Conservation (phyloP, 1,140 invertebrate genomes). For the Scaptomyza graminum region DNA sequence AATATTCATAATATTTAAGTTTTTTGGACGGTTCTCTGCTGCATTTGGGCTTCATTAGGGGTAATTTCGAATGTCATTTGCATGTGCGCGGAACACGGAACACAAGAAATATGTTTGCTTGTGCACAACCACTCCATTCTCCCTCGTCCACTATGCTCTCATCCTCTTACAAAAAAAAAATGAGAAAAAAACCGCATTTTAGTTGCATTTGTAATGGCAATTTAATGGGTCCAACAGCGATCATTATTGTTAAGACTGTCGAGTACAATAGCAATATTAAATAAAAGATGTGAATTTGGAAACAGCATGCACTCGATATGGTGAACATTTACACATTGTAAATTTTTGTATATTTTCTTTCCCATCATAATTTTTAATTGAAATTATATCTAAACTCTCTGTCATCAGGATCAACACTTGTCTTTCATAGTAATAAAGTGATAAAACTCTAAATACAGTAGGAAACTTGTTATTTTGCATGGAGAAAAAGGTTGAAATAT, state of each 20-base stretch:
- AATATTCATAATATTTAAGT: slow-evolving; percentile 52
- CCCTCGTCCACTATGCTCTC: too few species aligned
- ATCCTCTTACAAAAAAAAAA: neutral
- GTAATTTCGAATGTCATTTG: slow-evolving; percentile 56
- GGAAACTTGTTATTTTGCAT: neutral
- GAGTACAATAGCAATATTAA: too few species aligned
- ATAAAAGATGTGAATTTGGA: too few species aligned
- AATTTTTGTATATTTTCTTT: too few species aligned
- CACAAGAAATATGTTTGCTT: slow-evolving; percentile 21
- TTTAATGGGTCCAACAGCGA: slow-evolving; percentile 51
- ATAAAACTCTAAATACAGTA: too few species aligned
- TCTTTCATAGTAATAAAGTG: too few species aligned
- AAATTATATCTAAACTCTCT: too few species aligned
- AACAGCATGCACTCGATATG: too few species aligned
- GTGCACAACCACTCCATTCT: neutral
- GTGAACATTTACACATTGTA: too few species aligned
- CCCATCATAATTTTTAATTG: too few species aligned
- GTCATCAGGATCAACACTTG: too few species aligned
- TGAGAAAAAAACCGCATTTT: neutral
- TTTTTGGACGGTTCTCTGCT: slow-evolving; percentile 9
- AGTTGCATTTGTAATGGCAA: slow-evolving; percentile 56
- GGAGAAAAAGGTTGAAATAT: slow-evolving; percentile 8
- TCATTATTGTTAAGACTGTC: slow-evolving; percentile 8
- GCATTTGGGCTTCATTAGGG: slow-evolving; percentile 59
- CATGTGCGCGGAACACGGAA: slow-evolving; percentile 15